Conservation (phyloP, 2,113 vertebrate genomes). For the Onychostoma macrolepis region DNA sequence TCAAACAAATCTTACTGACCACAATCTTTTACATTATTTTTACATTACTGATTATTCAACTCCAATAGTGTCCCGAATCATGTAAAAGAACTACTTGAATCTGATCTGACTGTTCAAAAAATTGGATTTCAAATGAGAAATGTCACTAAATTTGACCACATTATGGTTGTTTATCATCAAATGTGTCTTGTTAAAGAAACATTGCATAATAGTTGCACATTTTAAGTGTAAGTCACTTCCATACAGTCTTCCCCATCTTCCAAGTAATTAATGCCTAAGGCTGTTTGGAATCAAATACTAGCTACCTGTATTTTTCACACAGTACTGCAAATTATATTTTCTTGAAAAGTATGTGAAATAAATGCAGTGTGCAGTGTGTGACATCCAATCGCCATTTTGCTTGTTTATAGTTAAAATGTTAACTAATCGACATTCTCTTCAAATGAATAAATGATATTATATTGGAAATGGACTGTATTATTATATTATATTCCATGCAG, state of each 20-base stretch:
- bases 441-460: not conserved
- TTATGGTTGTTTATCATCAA: not conserved
- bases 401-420: not conserved
- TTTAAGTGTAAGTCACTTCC: conserved; percentile 70
- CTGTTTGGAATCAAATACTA: not conserved
- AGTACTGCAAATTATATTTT: not conserved
- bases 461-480: not conserved
- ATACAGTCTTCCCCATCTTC: conserved; percentile 73
- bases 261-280: conserved; percentile 66
- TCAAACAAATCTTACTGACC: not conserved
- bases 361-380: not conserved
- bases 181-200: conserved; percentile 11
- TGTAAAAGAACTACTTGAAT: not conserved
- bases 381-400: not conserved
- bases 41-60: not conserved
- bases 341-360: not conserved
- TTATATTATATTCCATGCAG: not conserved
- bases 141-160: not conserved
- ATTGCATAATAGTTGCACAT: conserved; percentile 46
- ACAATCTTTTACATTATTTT: not conserved
- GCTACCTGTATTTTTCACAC: not conserved
- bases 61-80: not conserved
- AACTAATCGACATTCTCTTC: not conserved
- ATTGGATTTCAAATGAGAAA: not conserved
- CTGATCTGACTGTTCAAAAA: conserved; percentile 6